These are phyloP conservation scores for Centroberyx gerrardi DNA, from an alignment of 2,797 vertebrate species.

Conservation along the genomic window DNA sequence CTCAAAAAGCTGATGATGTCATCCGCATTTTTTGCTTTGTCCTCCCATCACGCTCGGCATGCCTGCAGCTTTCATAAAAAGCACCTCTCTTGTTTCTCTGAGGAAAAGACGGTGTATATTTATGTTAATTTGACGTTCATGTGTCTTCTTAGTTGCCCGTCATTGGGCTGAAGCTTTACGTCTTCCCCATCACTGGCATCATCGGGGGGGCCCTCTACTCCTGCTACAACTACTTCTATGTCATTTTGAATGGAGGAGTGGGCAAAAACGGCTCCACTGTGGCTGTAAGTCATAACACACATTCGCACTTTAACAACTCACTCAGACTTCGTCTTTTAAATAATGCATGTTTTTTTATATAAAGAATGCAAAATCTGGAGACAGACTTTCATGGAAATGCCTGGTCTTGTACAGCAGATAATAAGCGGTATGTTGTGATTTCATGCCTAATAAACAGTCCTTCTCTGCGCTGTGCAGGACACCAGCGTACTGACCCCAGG, in stretches of 20 bases:
- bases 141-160: constrained; percentile 88
- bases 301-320: not conserved
- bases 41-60: constrained; percentile 78
- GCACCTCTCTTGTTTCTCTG: constrained; percentile 9
- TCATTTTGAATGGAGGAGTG: constrained; percentile 95
- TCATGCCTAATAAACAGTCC: not conserved
- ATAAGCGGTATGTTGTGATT: too few species aligned
- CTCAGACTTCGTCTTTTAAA: too few species aligned
- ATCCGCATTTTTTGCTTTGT: constrained; percentile 72
- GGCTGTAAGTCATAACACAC: constrained; percentile 88
- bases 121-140: constrained; percentile 15
- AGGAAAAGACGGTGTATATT: not conserved
- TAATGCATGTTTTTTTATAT: too few species aligned
- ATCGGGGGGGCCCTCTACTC: constrained; percentile 91
- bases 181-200: constrained; percentile 91
- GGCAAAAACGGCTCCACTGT: constrained; percentile 99
- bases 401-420: not conserved
- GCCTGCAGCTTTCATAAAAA: constrained; percentile 69
- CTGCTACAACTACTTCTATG: constrained; percentile 94
- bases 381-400: too few species aligned
- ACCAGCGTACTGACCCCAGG: constrained; percentile 97
- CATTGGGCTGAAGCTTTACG: constrained; percentile 89
- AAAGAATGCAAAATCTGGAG: too few species aligned
- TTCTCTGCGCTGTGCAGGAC: constrained; percentile 84
- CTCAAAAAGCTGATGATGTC: constrained; percentile 79